These are phyloP conservation scores for Diaprepes abbreviatus DNA, from an alignment of 2,888 invertebrate genomes.

Conservation along the genomic window DNA sequence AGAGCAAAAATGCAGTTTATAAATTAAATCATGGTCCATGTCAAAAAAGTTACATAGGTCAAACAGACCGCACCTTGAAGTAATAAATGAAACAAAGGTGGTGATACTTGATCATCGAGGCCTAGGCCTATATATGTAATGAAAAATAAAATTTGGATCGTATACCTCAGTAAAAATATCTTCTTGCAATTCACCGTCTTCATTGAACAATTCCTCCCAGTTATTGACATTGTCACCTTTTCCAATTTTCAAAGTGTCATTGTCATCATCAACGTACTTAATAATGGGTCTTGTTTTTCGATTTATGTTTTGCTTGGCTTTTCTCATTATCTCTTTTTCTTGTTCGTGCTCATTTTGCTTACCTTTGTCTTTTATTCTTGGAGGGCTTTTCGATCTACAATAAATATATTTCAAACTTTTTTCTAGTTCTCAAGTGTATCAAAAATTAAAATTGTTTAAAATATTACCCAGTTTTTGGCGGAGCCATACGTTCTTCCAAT, in stretches of 20 bases:
- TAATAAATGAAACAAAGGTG: too few species aligned
- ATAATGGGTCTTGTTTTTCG: constrained; percentile 63
- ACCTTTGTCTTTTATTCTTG: constrained; percentile 22
- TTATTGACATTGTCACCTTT: constrained; percentile 60
- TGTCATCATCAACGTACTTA: constrained; percentile 61
- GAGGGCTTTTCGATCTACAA: constrained; percentile 33
- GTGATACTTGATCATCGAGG: too few species aligned
- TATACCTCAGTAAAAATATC: constrained; percentile 58
- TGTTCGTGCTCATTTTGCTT: constrained; percentile 58
- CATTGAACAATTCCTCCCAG: constrained; percentile 66
- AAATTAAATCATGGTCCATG: too few species aligned
- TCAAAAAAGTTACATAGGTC: too few species aligned
- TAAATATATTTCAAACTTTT: too few species aligned
- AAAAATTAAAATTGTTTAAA: background rate
- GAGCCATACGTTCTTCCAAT: constrained; percentile 22
- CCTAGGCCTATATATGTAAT: too few species aligned
- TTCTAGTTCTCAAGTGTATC: too few species aligned
- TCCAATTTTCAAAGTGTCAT: constrained; percentile 58
- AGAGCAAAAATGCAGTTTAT: too few species aligned
- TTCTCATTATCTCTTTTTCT: constrained; percentile 65
- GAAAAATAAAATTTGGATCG: too few species aligned
- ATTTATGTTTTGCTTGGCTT: constrained; percentile 63
- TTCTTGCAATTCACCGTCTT: constrained; percentile 61
- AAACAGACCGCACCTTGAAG: too few species aligned
- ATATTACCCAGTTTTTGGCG: constrained; percentile 39